Percentiles rank a stretch among this genome's conserved stretches.
Evolutionary conservation across 2,888 invertebrate genomes (phyloP).

Genomic region (Stenichneumon culpator): DNA sequence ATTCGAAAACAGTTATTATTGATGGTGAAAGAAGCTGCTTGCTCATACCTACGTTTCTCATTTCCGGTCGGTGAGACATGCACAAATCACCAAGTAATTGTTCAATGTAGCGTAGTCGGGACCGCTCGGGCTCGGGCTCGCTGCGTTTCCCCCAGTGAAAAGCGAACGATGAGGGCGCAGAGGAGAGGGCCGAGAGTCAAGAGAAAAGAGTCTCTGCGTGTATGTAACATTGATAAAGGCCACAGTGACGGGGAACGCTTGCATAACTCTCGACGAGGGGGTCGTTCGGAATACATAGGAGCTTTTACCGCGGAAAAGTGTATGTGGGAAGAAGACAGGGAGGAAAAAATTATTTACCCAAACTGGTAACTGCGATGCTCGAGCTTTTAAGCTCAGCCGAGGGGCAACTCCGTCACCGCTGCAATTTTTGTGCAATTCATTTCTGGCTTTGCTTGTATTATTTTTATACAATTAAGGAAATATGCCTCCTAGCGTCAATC

Average conservation of each 20-base stretch:
- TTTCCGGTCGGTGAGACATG: slow-evolving; percentile 77
- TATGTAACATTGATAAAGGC: slow-evolving; percentile 75
- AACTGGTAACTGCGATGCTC: slow-evolving; percentile 10
- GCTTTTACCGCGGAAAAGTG: slow-evolving; percentile 12
- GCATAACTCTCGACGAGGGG: slow-evolving; percentile 36
- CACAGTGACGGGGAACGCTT: slow-evolving; percentile 58
- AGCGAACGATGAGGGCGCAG: slow-evolving; percentile 68
- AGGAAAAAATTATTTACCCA: slow-evolving; percentile 45
- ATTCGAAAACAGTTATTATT: slow-evolving; percentile 74
- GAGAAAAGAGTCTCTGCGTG: slow-evolving; percentile 52
- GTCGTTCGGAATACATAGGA: background rate
- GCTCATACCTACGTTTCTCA: slow-evolving; percentile 77
- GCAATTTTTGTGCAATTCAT: slow-evolving; percentile 5
- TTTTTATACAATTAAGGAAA: background rate
- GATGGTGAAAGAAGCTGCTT: slow-evolving; percentile 74
- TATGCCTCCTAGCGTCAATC: background rate
- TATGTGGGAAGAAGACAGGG: background rate
- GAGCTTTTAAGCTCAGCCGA: slow-evolving; percentile 26
- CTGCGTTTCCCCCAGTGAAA: slow-evolving; percentile 54
- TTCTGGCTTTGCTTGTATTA: background rate
- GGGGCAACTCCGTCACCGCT: slow-evolving; percentile 1
- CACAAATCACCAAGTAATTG: slow-evolving; percentile 79
- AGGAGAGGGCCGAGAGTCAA: slow-evolving; percentile 22
- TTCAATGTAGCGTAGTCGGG: slow-evolving; percentile 78
- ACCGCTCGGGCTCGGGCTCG: slow-evolving; percentile 41